phyloP scores from a whole-genome alignment of 1,140 invertebrate genomes.

The Drosophila yakuba region DNA sequence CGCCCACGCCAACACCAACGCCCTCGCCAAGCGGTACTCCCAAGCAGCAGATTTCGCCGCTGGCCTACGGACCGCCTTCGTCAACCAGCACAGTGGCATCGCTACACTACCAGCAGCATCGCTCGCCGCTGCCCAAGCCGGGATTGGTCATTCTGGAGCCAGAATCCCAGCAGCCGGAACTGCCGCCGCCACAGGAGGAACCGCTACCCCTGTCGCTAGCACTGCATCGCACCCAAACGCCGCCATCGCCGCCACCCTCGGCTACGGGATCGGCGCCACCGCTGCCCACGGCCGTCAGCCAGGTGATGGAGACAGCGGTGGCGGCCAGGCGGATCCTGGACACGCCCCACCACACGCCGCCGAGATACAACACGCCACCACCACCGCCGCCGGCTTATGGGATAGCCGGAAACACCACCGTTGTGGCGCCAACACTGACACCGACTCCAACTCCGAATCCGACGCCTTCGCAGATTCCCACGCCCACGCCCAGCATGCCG shows the following conservation, averaged over 20 bases:
- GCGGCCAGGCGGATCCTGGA: conserved; percentile 31
- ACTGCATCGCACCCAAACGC: conserved; percentile 44
- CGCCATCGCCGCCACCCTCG: conserved; percentile 60
- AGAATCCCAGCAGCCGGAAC: conserved; percentile 60
- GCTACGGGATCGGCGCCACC: conserved; percentile 16
- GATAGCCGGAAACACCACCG: not conserved
- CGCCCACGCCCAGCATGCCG: conserved; percentile 63
- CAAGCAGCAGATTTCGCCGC: conserved; percentile 68
- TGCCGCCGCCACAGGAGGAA: conserved; percentile 70
- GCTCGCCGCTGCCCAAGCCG: conserved; percentile 48
- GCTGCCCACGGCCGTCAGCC: conserved; percentile 30
- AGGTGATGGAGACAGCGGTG: conserved; percentile 44
- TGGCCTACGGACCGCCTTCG: conserved; percentile 29
- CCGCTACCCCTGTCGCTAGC: conserved; percentile 48
- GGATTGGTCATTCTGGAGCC: conserved; percentile 77
- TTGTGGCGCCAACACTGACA: conserved; percentile 24
- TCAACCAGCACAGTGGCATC: conserved; percentile 3
- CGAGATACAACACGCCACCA: conserved; percentile 67
- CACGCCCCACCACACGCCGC: conserved; percentile 68
- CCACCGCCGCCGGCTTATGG: conserved; percentile 63
- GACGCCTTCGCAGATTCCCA: conserved; percentile 17
- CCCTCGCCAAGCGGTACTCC: conserved; percentile 62
- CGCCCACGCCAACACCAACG: conserved; percentile 74
- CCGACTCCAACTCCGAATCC: conserved; percentile 29
- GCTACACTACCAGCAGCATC: conserved; percentile 64